Conservation (phyloP, 2,113 vertebrate genomes). For the Corythornis cristatus region DNA sequence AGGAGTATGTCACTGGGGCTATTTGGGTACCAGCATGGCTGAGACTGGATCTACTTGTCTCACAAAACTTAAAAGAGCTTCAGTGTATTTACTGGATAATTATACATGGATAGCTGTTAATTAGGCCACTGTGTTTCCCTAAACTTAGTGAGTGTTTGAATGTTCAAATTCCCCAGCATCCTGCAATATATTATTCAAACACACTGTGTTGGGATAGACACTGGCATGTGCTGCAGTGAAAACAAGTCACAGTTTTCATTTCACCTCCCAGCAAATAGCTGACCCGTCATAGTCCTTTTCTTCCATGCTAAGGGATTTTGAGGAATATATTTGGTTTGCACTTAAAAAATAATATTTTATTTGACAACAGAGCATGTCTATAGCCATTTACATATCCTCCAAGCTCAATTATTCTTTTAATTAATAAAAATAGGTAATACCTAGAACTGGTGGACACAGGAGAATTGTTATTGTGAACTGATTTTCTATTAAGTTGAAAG, state of each 20-base stretch:
- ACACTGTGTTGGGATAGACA: neutral
- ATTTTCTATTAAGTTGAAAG: neutral
- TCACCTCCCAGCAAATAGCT: neutral
- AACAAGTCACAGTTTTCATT: slow-evolving; percentile 22
- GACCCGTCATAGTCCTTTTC: neutral
- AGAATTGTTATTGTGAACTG: neutral
- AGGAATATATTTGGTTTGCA: neutral
- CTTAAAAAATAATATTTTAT: neutral
- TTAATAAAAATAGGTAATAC: neutral
- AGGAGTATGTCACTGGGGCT: rapidly evolving
- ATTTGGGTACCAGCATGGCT: neutral
- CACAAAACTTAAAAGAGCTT: neutral
- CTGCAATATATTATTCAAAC: neutral
- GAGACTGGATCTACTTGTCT: neutral
- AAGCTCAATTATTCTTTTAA: neutral
- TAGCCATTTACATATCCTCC: neutral
- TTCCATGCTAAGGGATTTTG: neutral
- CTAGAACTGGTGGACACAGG: neutral
- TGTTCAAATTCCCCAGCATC: neutral
- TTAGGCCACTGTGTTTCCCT: neutral
- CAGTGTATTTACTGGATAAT: neutral
- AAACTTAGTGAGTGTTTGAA: neutral
- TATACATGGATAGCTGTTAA: neutral
- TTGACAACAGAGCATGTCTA: neutral
- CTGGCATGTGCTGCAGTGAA: neutral